These are phyloP conservation scores for Zaprionus camerounensis DNA, from an alignment of 1,140 invertebrate genomes.

Conservation along the genomic window DNA sequence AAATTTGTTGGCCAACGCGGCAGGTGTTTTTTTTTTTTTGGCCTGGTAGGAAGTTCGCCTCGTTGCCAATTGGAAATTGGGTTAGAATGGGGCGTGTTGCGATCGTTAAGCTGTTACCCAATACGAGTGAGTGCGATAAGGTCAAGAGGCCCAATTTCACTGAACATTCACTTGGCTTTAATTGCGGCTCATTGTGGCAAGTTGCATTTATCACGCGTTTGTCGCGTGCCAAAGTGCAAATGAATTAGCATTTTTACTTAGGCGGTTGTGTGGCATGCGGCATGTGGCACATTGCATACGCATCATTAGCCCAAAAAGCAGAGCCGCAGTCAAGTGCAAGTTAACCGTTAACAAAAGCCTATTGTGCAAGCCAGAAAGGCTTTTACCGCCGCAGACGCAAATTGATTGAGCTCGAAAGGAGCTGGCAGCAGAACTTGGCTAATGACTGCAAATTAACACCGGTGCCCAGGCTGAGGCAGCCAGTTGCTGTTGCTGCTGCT, in stretches of 20 bases:
- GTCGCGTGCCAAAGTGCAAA: conserved; percentile 63
- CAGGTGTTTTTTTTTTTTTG: conserved; percentile 62
- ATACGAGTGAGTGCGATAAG: conserved; percentile 36
- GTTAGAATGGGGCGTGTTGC: conserved; percentile 45
- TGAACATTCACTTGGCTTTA: conserved; percentile 53
- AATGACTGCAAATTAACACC: conserved; percentile 79
- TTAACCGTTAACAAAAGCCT: conserved; percentile 74
- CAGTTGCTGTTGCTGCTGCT: conserved; percentile 49
- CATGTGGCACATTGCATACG: conserved; percentile 32
- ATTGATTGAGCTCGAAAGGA: conserved; percentile 63
- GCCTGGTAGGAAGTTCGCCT: conserved; percentile 45
- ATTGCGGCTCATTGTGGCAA: conserved; percentile 32
- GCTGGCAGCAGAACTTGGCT: conserved; percentile 58
- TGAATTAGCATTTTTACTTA: conserved; percentile 75
- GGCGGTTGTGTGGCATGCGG: neutral
- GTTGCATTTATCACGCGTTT: conserved; percentile 53
- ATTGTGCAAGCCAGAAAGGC: conserved; percentile 61
- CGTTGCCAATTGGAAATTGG: conserved; percentile 47
- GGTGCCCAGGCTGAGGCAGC: conserved; percentile 19
- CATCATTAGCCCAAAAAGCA: conserved; percentile 75
- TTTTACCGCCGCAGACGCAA: conserved; percentile 66
- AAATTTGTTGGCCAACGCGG: conserved; percentile 74
- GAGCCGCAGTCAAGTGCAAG: conserved; percentile 62
- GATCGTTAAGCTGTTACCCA: conserved; percentile 28
- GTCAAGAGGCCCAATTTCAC: conserved; percentile 39